phyloP scores from a whole-genome alignment of 2,113 vertebrate genomes.

The Microcebus ravelobensis region DNA sequence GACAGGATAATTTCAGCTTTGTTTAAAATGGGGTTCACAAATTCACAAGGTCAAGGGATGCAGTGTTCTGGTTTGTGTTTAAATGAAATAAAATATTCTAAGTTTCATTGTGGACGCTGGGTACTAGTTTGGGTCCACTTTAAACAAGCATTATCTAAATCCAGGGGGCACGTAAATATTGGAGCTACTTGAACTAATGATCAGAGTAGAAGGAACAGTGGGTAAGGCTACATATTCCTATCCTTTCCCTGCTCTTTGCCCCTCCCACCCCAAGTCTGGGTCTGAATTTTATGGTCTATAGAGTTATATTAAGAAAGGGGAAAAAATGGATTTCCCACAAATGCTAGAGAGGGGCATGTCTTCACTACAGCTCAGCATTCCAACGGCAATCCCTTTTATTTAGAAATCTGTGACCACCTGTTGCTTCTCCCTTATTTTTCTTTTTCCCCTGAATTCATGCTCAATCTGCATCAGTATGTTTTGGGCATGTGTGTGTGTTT shows the following conservation, averaged over 20 bases:
- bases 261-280: neutral
- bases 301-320: neutral
- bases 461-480: neutral
- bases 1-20: slow-evolving; percentile 35
- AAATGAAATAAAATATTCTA: slow-evolving; percentile 16
- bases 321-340: neutral
- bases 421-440: slow-evolving; percentile 43
- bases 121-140: neutral
- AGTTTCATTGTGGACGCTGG: neutral
- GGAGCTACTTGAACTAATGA: neutral
- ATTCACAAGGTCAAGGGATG: neutral
- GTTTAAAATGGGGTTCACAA: neutral
- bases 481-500: neutral
- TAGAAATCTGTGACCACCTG: slow-evolving; percentile 34
- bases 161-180: neutral
- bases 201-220: neutral
- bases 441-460: neutral
- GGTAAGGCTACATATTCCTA: neutral
- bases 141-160: neutral
- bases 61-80: neutral
- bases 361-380: neutral
- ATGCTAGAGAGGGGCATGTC: neutral
- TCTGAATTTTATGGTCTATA: neutral
- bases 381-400: neutral
- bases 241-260: neutral